A percentile compares a stretch with the other conserved stretches of the same genome.
phyloP scores from a whole-genome alignment of 2,113 vertebrate species.

The Calidris pugnax region DNA sequence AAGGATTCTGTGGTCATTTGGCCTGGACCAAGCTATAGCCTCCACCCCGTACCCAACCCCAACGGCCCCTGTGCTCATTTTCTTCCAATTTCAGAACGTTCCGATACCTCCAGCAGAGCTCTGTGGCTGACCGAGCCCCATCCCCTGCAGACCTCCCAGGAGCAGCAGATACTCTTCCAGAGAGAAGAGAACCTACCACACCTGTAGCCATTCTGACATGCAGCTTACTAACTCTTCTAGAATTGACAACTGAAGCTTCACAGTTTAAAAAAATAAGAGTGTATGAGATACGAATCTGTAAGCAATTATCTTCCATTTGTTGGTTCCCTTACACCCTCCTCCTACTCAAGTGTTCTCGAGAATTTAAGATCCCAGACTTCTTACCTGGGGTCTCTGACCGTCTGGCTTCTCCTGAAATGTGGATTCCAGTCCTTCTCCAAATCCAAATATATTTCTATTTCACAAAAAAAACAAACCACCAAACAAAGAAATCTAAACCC shows the following conservation, averaged over 20 bases:
- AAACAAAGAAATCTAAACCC: background rate
- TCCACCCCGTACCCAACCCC: too few relatives aligned
- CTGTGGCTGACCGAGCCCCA: accelerated
- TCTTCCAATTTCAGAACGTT: accelerated
- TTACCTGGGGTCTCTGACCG: background rate
- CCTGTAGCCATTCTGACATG: accelerated
- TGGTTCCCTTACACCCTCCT: background rate
- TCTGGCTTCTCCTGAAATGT: background rate
- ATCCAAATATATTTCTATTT: background rate
- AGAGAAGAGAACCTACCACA: background rate
- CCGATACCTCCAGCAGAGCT: accelerated
- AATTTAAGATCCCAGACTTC: background rate
- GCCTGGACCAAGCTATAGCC: too few relatives aligned
- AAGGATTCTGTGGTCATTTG: too few relatives aligned
- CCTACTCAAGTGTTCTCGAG: background rate
- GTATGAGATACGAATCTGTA: accelerated
- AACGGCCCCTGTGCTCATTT: too few relatives aligned
- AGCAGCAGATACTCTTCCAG: background rate
- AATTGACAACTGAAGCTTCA: background rate
- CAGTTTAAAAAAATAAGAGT: background rate
- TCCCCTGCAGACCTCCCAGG: accelerated
- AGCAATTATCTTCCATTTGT: background rate
- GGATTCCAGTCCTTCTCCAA: background rate
- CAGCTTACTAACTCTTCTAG: background rate
- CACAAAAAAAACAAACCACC: background rate